Conservation (phyloP, 2,888 invertebrate species). For the Lepidochitona cinerea region DNA sequence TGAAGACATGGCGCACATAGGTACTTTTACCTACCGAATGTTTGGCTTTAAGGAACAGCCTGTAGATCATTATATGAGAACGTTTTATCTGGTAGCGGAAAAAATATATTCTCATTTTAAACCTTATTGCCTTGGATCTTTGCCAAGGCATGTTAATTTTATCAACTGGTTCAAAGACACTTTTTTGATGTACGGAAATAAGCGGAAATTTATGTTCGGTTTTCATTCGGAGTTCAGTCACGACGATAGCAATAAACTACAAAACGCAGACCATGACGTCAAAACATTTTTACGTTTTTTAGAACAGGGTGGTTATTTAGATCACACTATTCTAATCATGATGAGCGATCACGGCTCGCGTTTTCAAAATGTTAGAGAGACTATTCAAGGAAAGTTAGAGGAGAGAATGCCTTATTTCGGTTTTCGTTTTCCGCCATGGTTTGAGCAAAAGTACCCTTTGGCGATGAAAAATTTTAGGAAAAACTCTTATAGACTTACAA, state of each 20-base stretch:
- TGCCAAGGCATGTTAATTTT: conserved; percentile 77
- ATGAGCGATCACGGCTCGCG: conserved; percentile 93
- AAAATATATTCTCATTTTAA: conserved; percentile 56
- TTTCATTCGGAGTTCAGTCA: conserved; percentile 93
- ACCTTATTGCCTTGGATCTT: conserved; percentile 78
- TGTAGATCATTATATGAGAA: conserved; percentile 90
- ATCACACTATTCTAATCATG: conserved; percentile 86
- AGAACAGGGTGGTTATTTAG: conserved; percentile 76
- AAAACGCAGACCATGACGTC: conserved; percentile 83
- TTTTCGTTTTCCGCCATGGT: conserved; percentile 81
- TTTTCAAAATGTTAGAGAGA: conserved; percentile 85
- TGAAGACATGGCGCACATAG: conserved; percentile 87
- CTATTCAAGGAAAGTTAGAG: conserved; percentile 92
- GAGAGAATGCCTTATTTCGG: conserved; percentile 91
- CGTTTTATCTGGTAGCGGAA: conserved; percentile 79
- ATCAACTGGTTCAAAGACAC: conserved; percentile 73
- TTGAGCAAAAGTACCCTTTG: conserved; percentile 76
- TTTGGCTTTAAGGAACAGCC: conserved; percentile 88
- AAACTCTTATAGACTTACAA: conserved; percentile 82
- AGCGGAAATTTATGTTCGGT: conserved; percentile 86
- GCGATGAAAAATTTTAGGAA: conserved; percentile 75
- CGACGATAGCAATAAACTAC: conserved; percentile 85
- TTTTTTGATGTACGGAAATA: conserved; percentile 77
- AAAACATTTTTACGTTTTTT: conserved; percentile 75
- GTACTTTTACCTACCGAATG: conserved; percentile 91